Conservation (phyloP, 2,797 vertebrate genomes). For the Rallus crepitans region DNA sequence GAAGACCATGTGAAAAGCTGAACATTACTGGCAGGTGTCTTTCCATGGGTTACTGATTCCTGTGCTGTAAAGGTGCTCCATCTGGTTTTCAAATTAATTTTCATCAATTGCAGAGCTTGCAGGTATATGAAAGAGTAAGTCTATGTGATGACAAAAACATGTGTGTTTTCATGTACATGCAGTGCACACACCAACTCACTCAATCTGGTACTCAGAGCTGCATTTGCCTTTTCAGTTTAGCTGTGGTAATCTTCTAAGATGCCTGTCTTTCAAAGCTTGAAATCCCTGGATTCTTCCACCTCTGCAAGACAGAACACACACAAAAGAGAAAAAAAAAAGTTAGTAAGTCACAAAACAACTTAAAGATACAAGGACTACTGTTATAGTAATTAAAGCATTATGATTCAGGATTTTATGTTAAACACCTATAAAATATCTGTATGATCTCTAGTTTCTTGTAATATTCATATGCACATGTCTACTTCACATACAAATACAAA, state of each 20-base stretch:
- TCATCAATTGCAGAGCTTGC: constrained; percentile 72
- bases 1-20: constrained; percentile 64
- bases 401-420: not conserved
- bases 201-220: constrained; percentile 28
- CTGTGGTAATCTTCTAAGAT: constrained; percentile 24
- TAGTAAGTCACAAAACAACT: not conserved
- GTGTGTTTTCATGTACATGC: not conserved
- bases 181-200: constrained; percentile 3
- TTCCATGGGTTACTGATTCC: constrained; percentile 60
- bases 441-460: not conserved
- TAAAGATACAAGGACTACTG: not conserved
- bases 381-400: not conserved
- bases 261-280: constrained; percentile 1
- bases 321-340: not conserved
- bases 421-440: not conserved
- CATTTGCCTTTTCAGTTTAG: constrained; percentile 35
- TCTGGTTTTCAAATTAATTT: constrained; percentile 71
- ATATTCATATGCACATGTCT: not conserved
- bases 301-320: constrained; percentile 72
- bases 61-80: constrained; percentile 63
- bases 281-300: constrained; percentile 55
- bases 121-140: constrained; percentile 40
- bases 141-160: constrained; percentile 8
- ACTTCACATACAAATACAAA: not conserved
- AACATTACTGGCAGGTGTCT: constrained; percentile 58